phyloP scores from a whole-genome alignment of 2,797 vertebrate species.

The Otolemur crassicaudatus region DNA sequence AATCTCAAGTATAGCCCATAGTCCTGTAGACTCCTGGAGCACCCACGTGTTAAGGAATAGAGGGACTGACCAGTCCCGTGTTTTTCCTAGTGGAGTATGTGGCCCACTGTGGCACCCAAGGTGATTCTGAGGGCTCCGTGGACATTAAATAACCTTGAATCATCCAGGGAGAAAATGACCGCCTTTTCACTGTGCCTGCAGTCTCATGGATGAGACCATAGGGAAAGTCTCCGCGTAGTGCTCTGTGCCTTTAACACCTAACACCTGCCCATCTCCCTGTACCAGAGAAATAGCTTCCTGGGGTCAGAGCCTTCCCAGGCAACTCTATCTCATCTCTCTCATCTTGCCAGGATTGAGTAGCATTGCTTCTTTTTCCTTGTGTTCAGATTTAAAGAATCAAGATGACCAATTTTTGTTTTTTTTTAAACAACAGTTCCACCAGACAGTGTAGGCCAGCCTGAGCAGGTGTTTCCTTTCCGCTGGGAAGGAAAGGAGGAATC shows the following conservation, averaged over 20 bases:
- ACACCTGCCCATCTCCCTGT: background rate
- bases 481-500: too few species aligned
- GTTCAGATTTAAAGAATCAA: background rate
- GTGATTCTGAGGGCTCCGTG: rapidly evolving
- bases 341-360: background rate
- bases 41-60: background rate
- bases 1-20: background rate
- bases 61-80: background rate
- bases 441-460: background rate
- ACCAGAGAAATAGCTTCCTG: rapidly evolving
- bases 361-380: background rate
- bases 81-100: background rate
- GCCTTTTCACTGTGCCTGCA: background rate
- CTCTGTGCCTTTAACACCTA: background rate
- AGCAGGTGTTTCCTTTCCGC: background rate
- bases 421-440: background rate
- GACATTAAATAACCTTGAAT: background rate
- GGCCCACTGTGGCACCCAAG: background rate
- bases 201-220: background rate
- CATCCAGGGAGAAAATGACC: background rate
- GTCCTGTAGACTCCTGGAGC: background rate
- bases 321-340: background rate
- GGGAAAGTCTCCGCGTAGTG: background rate
- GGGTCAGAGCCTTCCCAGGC: background rate
- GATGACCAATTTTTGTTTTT: rapidly evolving